Conservation (phyloP, 2,888 invertebrate genomes). For the Rotaria sp. region DNA sequence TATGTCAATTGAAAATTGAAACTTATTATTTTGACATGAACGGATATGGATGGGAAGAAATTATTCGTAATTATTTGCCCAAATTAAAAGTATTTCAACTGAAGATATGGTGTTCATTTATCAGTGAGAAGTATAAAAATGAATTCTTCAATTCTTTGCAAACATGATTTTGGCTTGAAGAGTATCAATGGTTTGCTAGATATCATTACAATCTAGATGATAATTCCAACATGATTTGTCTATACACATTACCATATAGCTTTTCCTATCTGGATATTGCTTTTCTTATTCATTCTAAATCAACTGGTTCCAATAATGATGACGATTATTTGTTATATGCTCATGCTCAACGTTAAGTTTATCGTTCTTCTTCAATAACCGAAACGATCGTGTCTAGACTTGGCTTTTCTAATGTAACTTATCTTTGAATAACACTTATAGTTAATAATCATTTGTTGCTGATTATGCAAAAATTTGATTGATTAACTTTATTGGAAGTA, state of each 20-base stretch:
- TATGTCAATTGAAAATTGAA: not conserved
- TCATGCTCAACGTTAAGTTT: not conserved
- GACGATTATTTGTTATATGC: not conserved
- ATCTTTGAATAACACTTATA: not conserved
- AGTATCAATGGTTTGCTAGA: not conserved
- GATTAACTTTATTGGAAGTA: not conserved
- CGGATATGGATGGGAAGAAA: not conserved
- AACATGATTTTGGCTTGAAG: not conserved
- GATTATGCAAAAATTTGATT: not conserved
- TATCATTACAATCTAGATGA: not conserved
- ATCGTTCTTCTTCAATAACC: not conserved
- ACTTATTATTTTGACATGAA: not conserved
- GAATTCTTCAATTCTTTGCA: not conserved
- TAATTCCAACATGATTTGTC: not conserved
- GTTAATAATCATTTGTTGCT: not conserved
- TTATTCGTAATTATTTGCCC: not conserved
- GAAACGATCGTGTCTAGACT: not conserved
- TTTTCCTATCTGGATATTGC: not conserved
- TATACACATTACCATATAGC: not conserved
- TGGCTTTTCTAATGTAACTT: not conserved
- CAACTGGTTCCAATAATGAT: not conserved
- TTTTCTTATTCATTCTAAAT: not conserved
- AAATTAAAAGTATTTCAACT: not conserved
- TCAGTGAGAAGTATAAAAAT: not conserved
- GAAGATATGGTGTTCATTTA: not conserved